Evolutionary conservation across 2,113 vertebrate genomes (phyloP), one percentile per base, ranked within the genome.

Genomic region (Sorex araneus): DNA sequence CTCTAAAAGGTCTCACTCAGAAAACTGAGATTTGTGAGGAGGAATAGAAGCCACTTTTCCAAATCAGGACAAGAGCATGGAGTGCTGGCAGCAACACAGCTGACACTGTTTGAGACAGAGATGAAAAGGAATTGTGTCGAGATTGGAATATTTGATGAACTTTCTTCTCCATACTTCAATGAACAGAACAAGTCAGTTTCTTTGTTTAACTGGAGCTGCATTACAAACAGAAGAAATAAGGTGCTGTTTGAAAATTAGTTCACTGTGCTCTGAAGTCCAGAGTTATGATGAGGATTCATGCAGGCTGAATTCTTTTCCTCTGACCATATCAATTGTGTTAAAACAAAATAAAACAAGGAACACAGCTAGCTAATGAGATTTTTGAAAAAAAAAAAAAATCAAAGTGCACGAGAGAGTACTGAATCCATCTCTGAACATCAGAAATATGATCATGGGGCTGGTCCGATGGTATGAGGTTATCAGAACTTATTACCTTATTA

Each of bases 201-300:
- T 75, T 28, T 89, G 28, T 89, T 75, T 47, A 78, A 32, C 57
- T 82, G 32, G 76, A 28, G 15, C 12, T 69, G 45, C 54, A 78
- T 80, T 54, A 63, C 3, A 93, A 21, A 94, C 0, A 73, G 19
- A 76, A 80, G 9, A 76, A 82, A 76, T 64, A 6, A 82, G 32
- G 57, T 73, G 43, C 45, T 87, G 82, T 90, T 70, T 70, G 87
- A 92, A 93, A 70, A 91, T 81, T 60, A 89, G 18, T 84, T 47
- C 19, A 30, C 57, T 86, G 71, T 89, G 45, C 40, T 64, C 15
- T 36, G 3, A 92, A 36, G 79, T 50, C 27, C 30, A 90, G 67
- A 81, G 40, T 92, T 92, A 64, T 67, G 47, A 54, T 79, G 40
- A 84, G 79, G 21, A 82, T 89, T 84, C 86, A 92, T 28, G 54